Conservation (phyloP, 2,797 vertebrate genomes). For the Pteronotus mesoamericanus region DNA sequence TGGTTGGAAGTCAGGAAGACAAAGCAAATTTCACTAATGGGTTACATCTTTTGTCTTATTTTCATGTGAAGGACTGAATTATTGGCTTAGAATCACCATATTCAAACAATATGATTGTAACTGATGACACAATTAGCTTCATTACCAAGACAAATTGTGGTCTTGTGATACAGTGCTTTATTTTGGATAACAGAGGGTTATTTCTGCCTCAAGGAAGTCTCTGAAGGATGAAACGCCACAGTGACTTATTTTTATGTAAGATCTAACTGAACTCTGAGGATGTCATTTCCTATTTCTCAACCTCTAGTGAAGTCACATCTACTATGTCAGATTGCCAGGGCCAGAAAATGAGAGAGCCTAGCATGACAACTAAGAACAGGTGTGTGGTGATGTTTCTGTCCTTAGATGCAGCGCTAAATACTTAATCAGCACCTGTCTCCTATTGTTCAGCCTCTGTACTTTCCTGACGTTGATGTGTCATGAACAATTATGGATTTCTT, state of each 20-base stretch:
- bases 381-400: neutral
- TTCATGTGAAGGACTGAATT: conserved; percentile 18
- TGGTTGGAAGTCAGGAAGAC: conserved; percentile 51
- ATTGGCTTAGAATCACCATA: conserved; percentile 40
- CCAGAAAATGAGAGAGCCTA: neutral
- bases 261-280: neutral
- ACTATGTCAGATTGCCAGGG: neutral
- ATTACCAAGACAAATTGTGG: conserved; percentile 39
- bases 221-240: neutral
- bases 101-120: conserved; percentile 38
- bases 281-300: neutral
- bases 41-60: conserved; percentile 58
- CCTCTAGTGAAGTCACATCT: neutral
- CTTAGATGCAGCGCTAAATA: neutral
- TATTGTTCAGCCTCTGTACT: neutral
- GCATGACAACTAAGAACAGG: neutral
- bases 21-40: conserved; percentile 54
- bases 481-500: neutral
- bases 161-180: conserved; percentile 1
- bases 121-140: conserved; percentile 35
- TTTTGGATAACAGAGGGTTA: conserved; percentile 25
- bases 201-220: conserved; percentile 36
- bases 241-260: conserved; percentile 24
- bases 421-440: neutral
- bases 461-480: neutral